These are phyloP conservation scores for Drosophila neotestacea DNA, from an alignment of 2,888 invertebrate species.

Conservation along the genomic window DNA sequence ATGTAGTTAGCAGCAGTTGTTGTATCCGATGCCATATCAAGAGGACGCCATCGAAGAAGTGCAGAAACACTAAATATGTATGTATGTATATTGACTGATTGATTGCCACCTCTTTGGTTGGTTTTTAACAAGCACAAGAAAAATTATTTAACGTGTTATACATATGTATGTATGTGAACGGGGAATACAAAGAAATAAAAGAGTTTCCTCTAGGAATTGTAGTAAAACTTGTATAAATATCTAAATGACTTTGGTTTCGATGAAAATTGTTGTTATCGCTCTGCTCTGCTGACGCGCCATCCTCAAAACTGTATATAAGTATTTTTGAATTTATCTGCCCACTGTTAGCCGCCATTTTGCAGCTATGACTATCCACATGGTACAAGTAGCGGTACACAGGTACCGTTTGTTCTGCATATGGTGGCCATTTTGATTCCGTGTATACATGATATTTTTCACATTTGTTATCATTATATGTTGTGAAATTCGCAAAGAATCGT, in stretches of 20 bases:
- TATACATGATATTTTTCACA: conserved; percentile 28
- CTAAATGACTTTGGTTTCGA: conserved; percentile 39
- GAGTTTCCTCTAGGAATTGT: conserved; percentile 35
- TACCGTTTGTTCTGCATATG: conserved; percentile 46
- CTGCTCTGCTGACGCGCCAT: conserved; percentile 30
- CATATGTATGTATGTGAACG: conserved; percentile 25
- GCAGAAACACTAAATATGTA: conserved; percentile 54
- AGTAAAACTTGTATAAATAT: conserved; percentile 43
- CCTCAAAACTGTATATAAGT: conserved; percentile 34
- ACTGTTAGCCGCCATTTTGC: conserved; percentile 52
- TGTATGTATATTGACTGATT: conserved; percentile 28
- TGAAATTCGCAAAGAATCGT: conserved; percentile 42
- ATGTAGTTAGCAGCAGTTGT: conserved; percentile 66
- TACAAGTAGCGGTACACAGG: conserved; percentile 39
- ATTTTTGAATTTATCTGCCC: conserved; percentile 25
- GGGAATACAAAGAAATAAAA: conserved; percentile 48
- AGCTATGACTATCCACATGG: conserved; percentile 43
- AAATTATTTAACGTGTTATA: conserved; percentile 47
- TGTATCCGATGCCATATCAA: conserved; percentile 69
- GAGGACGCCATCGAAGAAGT: conserved; percentile 62
- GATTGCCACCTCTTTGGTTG: conserved; percentile 33
- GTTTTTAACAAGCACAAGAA: conserved; percentile 42
- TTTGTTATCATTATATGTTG: conserved; percentile 29
- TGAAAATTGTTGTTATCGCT: conserved; percentile 13
- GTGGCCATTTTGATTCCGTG: conserved; percentile 57